Evolutionary conservation across 2,888 invertebrate species (phyloP), one percentile per base, ranked within the genome.

Genomic region (Monopis laevigella): DNA sequence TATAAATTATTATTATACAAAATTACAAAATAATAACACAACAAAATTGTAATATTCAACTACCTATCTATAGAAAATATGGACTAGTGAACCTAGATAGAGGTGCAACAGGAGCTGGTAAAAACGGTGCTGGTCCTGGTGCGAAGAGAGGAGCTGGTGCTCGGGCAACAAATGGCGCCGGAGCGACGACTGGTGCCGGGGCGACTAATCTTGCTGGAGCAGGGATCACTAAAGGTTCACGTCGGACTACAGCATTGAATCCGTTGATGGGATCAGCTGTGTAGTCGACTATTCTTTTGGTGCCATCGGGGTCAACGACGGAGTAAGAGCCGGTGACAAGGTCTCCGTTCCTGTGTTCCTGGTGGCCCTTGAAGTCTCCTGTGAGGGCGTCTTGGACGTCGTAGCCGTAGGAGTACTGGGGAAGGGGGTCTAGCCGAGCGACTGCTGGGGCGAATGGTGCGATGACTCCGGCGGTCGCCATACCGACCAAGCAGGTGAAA

Each of bases 321-420:
- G 73, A 59, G 62, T 84, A 84, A 10, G 82, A 82, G 2, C 84
- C 84, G 19, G 82, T 82, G 41, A 84, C 84, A 2, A 83, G 58
- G 55, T 84, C 84, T 1, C 84, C 84, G 49, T 80, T 80, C 42
- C 84, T 71, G 13, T 75, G 65, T 52, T 84, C 84, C 44, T 78
- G 75, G 60, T 84, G 84, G 39, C 80, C 82, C 49, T 84, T 84
- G 61, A 74, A 80, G 65, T 85, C 85, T 14, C 85, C 84, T 17
- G 84, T 84, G 43, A 84, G 66, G 2, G 78, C 60, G 51, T 85
- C 85, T 49, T 84, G 82, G 1, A 85, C 82, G 51, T 84, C 83
- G 52, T 85, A 85, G 2, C 82, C 82, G 60, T 71, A 85, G 3
- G 82, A 78, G 61, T 85, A 85, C 51, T 84, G 84, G 1, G 84